Base-by-base conservation (phyloP, 1,140 invertebrate genomes). In the Drosophila quadrilineata region DNA sequence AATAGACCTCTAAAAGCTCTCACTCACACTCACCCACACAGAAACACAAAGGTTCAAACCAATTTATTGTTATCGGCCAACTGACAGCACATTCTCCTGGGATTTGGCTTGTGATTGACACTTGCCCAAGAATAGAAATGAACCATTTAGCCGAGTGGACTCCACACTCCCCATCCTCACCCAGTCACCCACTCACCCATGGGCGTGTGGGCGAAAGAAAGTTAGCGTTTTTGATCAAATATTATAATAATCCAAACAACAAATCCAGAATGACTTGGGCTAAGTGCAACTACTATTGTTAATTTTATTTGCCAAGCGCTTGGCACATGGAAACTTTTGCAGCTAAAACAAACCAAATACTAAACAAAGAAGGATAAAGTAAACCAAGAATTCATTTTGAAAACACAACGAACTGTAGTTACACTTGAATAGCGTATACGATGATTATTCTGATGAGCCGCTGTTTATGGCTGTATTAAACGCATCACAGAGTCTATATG, bases 261-360 rank as follows among this genome's bases (percentile, higher is more conserved):
- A 65, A 59, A 59, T 76, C 53, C 31, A 29, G 22, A 33, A 16
- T 17, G 43, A 36, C 49, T 57, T 43, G 41, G 26, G 33, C 54
- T 71, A 71, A 71, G 69, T 72, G 69, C 69, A 74, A 73, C 73
- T n/a, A n/a, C n/a, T 70, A 73, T 64, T 76, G 60, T 74, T 84
- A 84, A 84, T 85, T 85, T 54, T 84, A 79, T 84, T 84, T 84
- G 45, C 59, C 17, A 35, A 71, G 66, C 75, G 71, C 80, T 84
- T 70, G 72, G 29, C 24, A 58, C 70, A 36, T 31, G 17, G n/a
- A 63, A 57, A 76, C 41, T 59, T 66, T 56, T 58, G 59, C 53
- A 41, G 43, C 22, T 35, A 43, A 50, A 69, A 68, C 49, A 54
- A 65, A 69, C 65, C 41, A 52, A 57, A 41, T 31, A 49, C 41